Evolutionary conservation across 2,113 vertebrate genomes (phyloP).

Genomic region (Xiphophorus hellerii): DNA sequence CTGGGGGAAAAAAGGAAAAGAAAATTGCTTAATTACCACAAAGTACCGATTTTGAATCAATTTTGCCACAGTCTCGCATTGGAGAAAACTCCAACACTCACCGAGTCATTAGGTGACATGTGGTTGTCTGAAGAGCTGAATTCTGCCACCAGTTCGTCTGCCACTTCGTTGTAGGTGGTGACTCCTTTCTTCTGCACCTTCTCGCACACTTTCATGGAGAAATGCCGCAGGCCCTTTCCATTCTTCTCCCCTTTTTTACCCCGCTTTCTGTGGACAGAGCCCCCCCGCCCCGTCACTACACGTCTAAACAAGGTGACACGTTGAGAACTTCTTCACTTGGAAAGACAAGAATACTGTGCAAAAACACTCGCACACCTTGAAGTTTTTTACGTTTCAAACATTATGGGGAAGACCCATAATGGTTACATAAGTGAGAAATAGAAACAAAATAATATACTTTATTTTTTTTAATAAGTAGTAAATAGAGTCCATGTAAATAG

Average conservation of each 20-base stretch:
- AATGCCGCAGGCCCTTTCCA: conserved; percentile 96
- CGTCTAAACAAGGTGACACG: background rate
- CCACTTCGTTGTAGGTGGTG: conserved; percentile 98
- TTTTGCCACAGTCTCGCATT: no score
- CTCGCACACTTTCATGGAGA: conserved; percentile 99
- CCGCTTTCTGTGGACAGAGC: conserved; percentile 83
- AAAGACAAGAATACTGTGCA: background rate
- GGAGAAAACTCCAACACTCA: conserved; percentile 69
- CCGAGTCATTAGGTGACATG: conserved; percentile 94
- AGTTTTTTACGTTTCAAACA: no score
- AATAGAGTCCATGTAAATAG: no score
- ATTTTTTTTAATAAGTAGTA: no score
- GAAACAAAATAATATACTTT: no score
- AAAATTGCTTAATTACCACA: background rate
- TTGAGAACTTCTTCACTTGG: background rate
- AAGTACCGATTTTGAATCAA: background rate
- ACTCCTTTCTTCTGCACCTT: conserved; percentile 98
- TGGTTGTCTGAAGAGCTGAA: conserved; percentile 96
- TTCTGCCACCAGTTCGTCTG: conserved; percentile 96
- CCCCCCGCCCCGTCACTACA: background rate
- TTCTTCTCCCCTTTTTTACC: conserved; percentile 99
- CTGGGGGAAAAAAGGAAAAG: conserved; percentile 34
- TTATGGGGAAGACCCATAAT: no score
- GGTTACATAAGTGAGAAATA: no score
- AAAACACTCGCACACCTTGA: background rate